Evolutionary conservation across 2,888 invertebrate species (phyloP).

Genomic region (Corbicula japonica): DNA sequence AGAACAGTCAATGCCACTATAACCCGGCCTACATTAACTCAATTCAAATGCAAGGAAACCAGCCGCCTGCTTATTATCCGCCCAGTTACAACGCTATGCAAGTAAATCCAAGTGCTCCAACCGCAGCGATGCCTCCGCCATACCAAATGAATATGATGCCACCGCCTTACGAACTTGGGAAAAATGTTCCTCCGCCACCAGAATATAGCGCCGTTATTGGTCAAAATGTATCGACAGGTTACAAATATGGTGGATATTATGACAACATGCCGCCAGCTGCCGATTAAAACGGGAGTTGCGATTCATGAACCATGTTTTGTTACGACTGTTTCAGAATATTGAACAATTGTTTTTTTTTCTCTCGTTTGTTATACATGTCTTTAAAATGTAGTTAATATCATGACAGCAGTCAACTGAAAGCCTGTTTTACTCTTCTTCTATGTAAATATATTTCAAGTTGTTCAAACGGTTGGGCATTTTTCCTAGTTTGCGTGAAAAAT

Average conservation of each 20-base stretch:
- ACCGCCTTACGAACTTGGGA: slow-evolving; percentile 50
- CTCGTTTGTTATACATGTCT: neutral
- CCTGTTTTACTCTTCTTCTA: no score
- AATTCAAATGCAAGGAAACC: slow-evolving; percentile 10
- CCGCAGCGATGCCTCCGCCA: slow-evolving; percentile 64
- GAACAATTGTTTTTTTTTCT: neutral
- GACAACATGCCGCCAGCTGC: slow-evolving; percentile 43
- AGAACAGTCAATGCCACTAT: slow-evolving; percentile 15
- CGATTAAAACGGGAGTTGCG: no score
- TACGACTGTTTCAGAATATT: neutral
- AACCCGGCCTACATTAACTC: slow-evolving; percentile 49
- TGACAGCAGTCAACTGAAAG: no score
- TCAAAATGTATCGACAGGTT: slow-evolving; percentile 28
- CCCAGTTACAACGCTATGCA: slow-evolving; percentile 16
- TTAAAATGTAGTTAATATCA: no score
- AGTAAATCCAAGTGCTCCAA: slow-evolving; percentile 22
- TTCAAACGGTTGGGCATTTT: no score
- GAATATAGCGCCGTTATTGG: slow-evolving; percentile 45
- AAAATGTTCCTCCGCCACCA: slow-evolving; percentile 52
- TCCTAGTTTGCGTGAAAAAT: no score
- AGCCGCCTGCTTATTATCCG: slow-evolving; percentile 21
- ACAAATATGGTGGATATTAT: slow-evolving; percentile 38
- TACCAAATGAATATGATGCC: slow-evolving; percentile 50
- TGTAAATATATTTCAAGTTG: no score
- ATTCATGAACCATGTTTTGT: neutral